A percentile compares a stretch with the other conserved stretches of the same genome.
Conservation (phyloP, 2,113 vertebrate species). For the Pteronura brasiliensis region DNA sequence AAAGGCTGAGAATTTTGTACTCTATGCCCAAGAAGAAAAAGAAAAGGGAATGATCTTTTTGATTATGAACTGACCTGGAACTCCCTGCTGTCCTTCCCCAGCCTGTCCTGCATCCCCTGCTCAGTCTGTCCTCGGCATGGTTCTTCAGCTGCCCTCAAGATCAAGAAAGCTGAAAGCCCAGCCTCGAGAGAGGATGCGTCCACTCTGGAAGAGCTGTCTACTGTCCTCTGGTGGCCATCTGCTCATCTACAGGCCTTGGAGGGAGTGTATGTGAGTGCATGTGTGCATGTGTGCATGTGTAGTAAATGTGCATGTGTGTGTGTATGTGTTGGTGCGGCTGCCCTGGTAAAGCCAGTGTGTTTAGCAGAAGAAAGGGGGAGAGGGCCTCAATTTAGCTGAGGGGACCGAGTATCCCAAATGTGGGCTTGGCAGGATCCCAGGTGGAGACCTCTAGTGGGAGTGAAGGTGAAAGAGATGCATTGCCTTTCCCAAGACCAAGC, state of each 20-base stretch:
- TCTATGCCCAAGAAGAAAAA: background rate
- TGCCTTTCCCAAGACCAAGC: background rate
- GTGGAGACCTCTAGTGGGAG: background rate
- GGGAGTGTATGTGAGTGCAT: background rate
- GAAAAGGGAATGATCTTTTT: background rate
- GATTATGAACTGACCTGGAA: no score
- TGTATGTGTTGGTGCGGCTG: background rate
- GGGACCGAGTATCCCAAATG: background rate
- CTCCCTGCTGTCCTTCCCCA: background rate
- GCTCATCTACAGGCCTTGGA: background rate
- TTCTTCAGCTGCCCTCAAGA: background rate
- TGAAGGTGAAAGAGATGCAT: background rate
- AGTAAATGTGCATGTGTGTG: background rate
- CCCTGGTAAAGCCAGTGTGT: background rate
- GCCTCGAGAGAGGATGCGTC: background rate
- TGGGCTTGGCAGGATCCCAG: background rate
- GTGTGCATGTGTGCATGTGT: background rate
- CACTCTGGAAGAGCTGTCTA: background rate
- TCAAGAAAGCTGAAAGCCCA: background rate
- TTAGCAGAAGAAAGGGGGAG: background rate
- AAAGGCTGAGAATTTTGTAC: background rate
- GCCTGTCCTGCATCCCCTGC: background rate
- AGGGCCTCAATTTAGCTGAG: background rate
- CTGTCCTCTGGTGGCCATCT: background rate
- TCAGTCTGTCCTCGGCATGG: background rate